Evolutionary conservation across 1,140 invertebrate species (phyloP), one percentile per base, ranked within the genome.

Genomic region (Diabrotica undecimpunctata): DNA sequence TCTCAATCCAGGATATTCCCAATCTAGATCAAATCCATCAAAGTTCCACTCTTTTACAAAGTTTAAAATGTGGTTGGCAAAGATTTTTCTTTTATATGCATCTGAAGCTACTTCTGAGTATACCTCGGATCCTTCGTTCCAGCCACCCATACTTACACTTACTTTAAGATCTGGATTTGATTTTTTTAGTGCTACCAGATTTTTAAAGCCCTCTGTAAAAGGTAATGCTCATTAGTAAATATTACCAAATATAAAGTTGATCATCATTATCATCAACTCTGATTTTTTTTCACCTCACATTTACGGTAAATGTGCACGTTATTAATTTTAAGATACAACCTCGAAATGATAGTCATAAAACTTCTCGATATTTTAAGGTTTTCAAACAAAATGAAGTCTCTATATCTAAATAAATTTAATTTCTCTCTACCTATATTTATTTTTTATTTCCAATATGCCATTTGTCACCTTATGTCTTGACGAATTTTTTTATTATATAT

Each of bases 1-100:
- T 14, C 62, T 13, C 77, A 58, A 37, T 75, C 72, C 90, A 4
- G 93, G 93, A 73, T 93, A 93, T 77, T 93, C 89, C 91, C 90
- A 93, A 72, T 93, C 91, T 61, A 93, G 79, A 74, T 93, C 91
- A 63, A 93, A 87, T 5, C 91, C 91, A 75, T 93, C 90, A 66
- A 93, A 93, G 7, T 84, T 77, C 69, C 90, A 92, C 70, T 87
- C 83, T 7, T 87, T 79, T 81, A 93, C 85, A 70, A 90, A 92
- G 6, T 25, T n/a, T 5, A 80, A 38, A 7, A 72, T 70, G 14
- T 71, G 72, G 4, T 67, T 36, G 11, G 79, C 69, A 35, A 81
- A 80, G 39, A 14, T 74, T 9, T 62, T 57, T n/a, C 74, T 57
- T 9, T 59, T 54, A 5, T 9, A 14, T 35, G 70, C 35, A 61